Evolutionary conservation across 1,140 invertebrate species (phyloP), one percentile per base, ranked within the genome.

Genomic region (Eumeta japonica): DNA sequence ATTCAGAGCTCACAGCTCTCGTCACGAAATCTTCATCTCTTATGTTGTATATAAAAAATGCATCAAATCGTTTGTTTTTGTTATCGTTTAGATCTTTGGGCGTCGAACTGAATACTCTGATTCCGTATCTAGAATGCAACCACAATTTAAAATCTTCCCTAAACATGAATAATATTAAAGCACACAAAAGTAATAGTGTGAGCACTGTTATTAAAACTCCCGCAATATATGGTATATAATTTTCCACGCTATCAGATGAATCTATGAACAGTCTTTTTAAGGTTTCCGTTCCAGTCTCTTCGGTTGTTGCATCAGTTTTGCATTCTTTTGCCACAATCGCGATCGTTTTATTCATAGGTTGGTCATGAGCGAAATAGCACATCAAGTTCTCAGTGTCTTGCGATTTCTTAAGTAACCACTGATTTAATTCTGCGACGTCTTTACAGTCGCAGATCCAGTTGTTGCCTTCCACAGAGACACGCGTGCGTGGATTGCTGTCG

Each of bases 101-200:
- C 54, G 50, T 85, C 80, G 40, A 90, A 75, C 59, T 75, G 52
- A 85, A 89, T 28, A 94, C 80, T 35, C 90, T 79, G n/a, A 92
- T 78, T 1, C 90, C 90, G 66, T 93, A 94, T 46, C 85, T 85
- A 19, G 90, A 89, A 62, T 92, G 92, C 40, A 92, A 79, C 89
- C 90, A 94, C 37, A 94, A 83, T 43, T 89, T 83, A 36, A 94
- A 84, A 36, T 90, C 83, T 62, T 92, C 88, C 34, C 89, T 79
- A 58, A 92, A 90, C 55, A 92, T 83, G 45, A 93, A 89, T 29
- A 86, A 83, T 24, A 24, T n/a, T 10, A 92, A 73, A 16, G 91
- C 83, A 28, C 89, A 78, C 19, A 86, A 80, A 9, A 90, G 77
- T n/a, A 91, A 75, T 19, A 87, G 75, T 41, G 88, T 76, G 24